Evolutionary conservation across 2,797 vertebrate genomes (phyloP), one percentile per base, ranked within the genome.

Genomic region (Oryzias dopingdopingensis): DNA sequence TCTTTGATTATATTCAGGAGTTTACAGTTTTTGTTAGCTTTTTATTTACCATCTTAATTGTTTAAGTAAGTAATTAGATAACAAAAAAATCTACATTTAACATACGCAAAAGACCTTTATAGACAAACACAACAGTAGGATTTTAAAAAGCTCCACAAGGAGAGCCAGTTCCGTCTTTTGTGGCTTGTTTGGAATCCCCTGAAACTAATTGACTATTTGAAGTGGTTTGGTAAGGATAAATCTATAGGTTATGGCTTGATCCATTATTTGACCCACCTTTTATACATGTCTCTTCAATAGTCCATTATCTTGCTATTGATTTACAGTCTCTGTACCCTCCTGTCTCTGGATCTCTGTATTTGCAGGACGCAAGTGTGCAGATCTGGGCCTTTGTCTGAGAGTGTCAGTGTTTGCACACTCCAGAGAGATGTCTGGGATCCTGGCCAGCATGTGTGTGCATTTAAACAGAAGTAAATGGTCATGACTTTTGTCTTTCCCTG

Each of bases 401-500:
- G 64, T 70, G 63, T 42, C 56, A 44, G 50, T 59, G 70, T 72
- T 65, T 61, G 20, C 40, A 0, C 52, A 46, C 52, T 62, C 58
- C 32, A 42, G 67, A 65, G 66, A 58, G 62, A 63, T 29, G 48
- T 76, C 68, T 77, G 64, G 70, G 80, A 65, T 43, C 17, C 57
- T 48, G 68, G 55, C 66, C 75, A 68, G 61, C 57, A 47, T 14
- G 48, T 66, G 47, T 59, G 56, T 46, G 41, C 42, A 37, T 79
- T 71, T 74, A 63, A 75, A 78, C 61, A 79, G 58, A 78, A 76
- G 56, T 78, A 71, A 80, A 67, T 13, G 59, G 56, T 62, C 59
- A 54, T 70, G 75, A 80, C 72, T 80, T 54, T 55, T 26, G 4
- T 69, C 65, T 62, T 44, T 67, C 75, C 74, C 73, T 73, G 68